A percentile compares a stretch with the other conserved stretches of the same genome.
Evolutionary conservation across 2,888 invertebrate species (phyloP).

Genomic region (Cataglyphis altisquamis): DNA sequence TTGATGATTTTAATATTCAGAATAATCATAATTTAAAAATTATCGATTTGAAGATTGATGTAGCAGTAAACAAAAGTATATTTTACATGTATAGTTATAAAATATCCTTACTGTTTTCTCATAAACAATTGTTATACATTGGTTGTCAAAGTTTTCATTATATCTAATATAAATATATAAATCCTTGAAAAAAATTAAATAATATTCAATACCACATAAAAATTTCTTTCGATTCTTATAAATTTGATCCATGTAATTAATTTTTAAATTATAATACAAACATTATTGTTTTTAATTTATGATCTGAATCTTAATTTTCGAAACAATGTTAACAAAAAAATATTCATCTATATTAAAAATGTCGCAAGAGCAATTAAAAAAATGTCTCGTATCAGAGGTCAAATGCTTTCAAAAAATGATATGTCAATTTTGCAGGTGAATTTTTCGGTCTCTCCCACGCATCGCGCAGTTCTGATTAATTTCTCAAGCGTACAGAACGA

Average conservation of each 20-base stretch:
- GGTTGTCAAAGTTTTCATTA: neutral
- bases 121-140: neutral
- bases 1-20: neutral
- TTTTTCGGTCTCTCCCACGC: constrained; percentile 29
- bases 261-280: neutral
- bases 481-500: constrained; percentile 44
- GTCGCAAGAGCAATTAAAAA: neutral
- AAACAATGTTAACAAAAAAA: neutral
- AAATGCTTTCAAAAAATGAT: neutral
- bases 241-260: neutral
- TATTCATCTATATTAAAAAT: neutral
- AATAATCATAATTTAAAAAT: neutral
- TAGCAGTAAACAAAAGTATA: neutral
- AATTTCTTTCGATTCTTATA: neutral
- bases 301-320: neutral
- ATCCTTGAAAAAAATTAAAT: neutral
- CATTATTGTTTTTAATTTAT: neutral
- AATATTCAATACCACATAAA: neutral
- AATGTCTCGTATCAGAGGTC: neutral
- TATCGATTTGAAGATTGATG: neutral
- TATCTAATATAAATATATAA: neutral
- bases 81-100: neutral
- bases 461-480: constrained; percentile 31
- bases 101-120: constrained; percentile 1
- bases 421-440: neutral